These are phyloP conservation scores for Melieria omissa DNA, from an alignment of 2,888 invertebrate species.

Conservation along the genomic window DNA sequence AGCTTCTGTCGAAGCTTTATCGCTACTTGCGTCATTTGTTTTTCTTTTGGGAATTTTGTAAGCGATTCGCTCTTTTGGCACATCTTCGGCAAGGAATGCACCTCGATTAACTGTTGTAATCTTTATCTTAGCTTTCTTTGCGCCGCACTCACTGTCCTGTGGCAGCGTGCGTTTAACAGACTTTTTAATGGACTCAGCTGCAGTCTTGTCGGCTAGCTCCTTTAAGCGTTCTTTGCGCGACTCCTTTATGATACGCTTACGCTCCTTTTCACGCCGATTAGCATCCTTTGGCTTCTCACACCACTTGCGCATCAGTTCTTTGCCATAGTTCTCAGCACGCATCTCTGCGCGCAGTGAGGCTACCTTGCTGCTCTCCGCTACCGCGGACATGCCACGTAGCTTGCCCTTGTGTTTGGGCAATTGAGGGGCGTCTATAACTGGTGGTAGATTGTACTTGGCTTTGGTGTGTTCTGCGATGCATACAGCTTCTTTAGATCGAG, in stretches of 20 bases:
- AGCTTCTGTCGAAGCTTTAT: too few relatives aligned
- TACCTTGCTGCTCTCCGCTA: slow-evolving; percentile 13
- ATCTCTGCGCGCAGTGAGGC: slow-evolving; percentile 34
- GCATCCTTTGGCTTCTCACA: slow-evolving; percentile 50
- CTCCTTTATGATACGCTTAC: slow-evolving; percentile 47
- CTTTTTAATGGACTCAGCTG: slow-evolving; percentile 29
- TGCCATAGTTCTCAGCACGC: slow-evolving; percentile 33
- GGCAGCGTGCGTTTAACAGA: slow-evolving; percentile 37
- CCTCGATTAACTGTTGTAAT: slow-evolving; percentile 70
- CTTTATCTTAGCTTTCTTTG: slow-evolving; percentile 64
- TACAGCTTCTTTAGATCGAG: too few relatives aligned
- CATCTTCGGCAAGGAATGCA: slow-evolving; percentile 68
- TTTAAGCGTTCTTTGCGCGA: slow-evolving; percentile 57
- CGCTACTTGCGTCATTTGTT: neutral
- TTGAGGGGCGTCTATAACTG: slow-evolving; percentile 56
- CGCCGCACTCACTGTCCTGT: slow-evolving; percentile 24
- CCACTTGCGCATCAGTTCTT: slow-evolving; percentile 57
- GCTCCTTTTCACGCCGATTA: slow-evolving; percentile 45
- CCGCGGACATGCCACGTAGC: slow-evolving; percentile 52
- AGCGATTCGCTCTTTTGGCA: neutral
- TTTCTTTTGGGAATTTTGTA: slow-evolving; percentile 39
- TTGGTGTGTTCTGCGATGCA: too few relatives aligned
- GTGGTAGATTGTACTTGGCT: slow-evolving; percentile 44
- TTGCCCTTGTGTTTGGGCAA: slow-evolving; percentile 58
- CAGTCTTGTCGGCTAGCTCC: slow-evolving; percentile 52